Evolutionary conservation across 2,113 vertebrate species (phyloP), one percentile per base, ranked within the genome.

Genomic region (Campylorhamphus procurvoides): DNA sequence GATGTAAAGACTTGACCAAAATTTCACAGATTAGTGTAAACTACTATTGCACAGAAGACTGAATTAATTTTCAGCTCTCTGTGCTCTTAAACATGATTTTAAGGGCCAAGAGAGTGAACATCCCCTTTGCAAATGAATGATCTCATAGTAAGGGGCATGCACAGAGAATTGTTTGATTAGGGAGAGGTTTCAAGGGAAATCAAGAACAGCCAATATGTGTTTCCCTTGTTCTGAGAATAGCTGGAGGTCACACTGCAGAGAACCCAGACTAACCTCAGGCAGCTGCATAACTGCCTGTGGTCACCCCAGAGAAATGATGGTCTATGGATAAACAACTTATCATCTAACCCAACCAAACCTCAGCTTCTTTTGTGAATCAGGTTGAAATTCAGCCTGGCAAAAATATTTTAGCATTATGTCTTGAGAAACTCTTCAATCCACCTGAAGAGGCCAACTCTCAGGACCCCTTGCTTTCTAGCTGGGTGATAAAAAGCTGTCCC

Each of bases 261-360:
- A 84, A 9, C 4, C 39, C 66, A 59, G 17, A 7, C 25, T 40
- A 55, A 55, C 44, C 12, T 76, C n/a, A 49, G n/a, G 27, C 31
- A 73, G 44, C 24, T 76, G 47, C 67, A 16, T 1, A 63, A 33
- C 24, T 44, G 24, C 24, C 49, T 52, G 7, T 44, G 37, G 15
- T n/a, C 9, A 42, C 5, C 9, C 3, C 39, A 33, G 46, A 39
- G 33, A 31, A 67, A 50, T 73, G 28, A 23, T 4, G 4, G 29
- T 29, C 24, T 18, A 27, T 40, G 37, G 31, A 25, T 46, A 71
- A 77, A 19, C 46, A 91, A n/a, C 12, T 3, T 19, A 18, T 14
- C 27, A 66, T 13, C 19, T 53, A 40, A 53, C 9, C 14, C 0
- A 0, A 31, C 14, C n/a, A 49, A 50, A 84, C 13, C 12, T 58